A percentile compares a stretch with the other conserved stretches of the same genome.
Evolutionary conservation across 2,888 invertebrate genomes (phyloP).

Genomic region (Tortrix viridana): DNA sequence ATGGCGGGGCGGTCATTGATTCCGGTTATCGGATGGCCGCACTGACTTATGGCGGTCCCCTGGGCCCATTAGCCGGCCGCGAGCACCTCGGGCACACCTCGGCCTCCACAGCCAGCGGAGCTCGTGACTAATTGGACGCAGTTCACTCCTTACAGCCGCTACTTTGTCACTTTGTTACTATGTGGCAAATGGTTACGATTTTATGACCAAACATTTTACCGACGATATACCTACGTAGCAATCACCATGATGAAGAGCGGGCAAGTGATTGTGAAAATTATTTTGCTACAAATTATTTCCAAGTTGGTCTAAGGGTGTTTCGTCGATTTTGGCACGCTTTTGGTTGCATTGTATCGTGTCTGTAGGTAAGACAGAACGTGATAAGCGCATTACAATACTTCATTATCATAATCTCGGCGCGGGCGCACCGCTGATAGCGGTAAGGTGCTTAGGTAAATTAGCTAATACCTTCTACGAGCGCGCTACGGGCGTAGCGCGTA

Average conservation of each 20-base stretch:
- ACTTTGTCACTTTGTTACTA: constrained; percentile 49
- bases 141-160: constrained; percentile 53
- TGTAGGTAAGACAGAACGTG: constrained; percentile 71
- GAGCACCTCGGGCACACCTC: constrained; percentile 19
- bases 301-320: neutral
- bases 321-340: constrained; percentile 6
- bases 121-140: constrained; percentile 83
- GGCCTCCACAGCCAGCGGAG: neutral
- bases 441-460: constrained; percentile 82
- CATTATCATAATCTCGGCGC: constrained; percentile 79
- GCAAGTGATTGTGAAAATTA: neutral
- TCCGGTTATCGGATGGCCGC: constrained; percentile 72
- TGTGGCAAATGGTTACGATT: neutral
- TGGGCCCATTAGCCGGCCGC: constrained; percentile 63
- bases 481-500: constrained; percentile 46
- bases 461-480: constrained; percentile 56
- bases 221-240: neutral
- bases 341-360: constrained; percentile 41
- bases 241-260: neutral
- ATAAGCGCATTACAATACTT: constrained; percentile 77
- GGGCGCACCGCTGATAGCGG: constrained; percentile 77
- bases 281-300: neutral
- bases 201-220: neutral
- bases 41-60: constrained; percentile 78
- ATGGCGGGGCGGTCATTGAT: constrained; percentile 81